Evolutionary conservation across 2,113 vertebrate species (phyloP).

Genomic region (Leptosomus discolor): DNA sequence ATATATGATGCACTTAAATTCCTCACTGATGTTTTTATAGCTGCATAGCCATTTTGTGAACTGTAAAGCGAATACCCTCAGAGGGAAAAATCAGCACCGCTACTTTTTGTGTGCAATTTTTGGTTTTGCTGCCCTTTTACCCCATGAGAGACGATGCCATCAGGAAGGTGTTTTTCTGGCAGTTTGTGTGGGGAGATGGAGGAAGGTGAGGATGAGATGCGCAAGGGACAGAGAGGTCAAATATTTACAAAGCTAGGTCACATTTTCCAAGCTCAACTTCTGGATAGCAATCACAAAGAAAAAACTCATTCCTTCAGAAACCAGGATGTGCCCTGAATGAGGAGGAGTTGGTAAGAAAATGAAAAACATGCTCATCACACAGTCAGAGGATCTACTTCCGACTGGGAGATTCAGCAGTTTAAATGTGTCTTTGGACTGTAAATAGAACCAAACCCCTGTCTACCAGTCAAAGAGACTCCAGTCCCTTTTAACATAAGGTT

Average conservation of each 20-base stretch:
- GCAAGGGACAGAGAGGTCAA: background rate
- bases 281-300: background rate
- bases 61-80: background rate
- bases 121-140: background rate
- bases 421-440: slow-evolving; percentile 34
- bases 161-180: background rate
- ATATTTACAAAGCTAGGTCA: slow-evolving; percentile 32
- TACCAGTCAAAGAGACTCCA: background rate
- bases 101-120: background rate
- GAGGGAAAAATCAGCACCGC: background rate
- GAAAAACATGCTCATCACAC: background rate
- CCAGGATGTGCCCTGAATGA: background rate
- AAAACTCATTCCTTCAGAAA: background rate
- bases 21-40: background rate
- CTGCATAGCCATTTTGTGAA: slow-evolving; percentile 1
- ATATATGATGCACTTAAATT: background rate
- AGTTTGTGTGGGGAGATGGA: background rate
- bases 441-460: slow-evolving; percentile 5
- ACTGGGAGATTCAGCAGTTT: background rate
- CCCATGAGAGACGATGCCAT: background rate
- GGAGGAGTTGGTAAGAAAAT: background rate
- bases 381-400: background rate
- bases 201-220: background rate
- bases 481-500: background rate
- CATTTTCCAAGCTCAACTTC: background rate